Percentiles rank a stretch among this genome's conserved stretches.
phyloP scores from a whole-genome alignment of 2,113 vertebrate species.

The Damaliscus lunatus region DNA sequence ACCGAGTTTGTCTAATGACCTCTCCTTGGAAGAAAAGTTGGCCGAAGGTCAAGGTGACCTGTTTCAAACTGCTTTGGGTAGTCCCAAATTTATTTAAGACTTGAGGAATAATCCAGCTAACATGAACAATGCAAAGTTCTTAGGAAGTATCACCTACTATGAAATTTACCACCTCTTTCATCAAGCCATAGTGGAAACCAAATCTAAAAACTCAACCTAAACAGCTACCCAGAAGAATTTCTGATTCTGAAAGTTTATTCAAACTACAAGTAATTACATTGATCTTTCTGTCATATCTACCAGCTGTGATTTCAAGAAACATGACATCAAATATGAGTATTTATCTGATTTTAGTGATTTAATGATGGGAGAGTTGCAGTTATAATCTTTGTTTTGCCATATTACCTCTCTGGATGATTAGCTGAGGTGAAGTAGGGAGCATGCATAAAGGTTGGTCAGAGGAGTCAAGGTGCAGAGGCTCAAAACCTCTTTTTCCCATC shows the following conservation, averaged over 20 bases:
- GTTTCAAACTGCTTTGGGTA: background rate
- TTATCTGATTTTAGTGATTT: background rate
- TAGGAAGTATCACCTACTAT: background rate
- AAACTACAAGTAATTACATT: background rate
- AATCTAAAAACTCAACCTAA: background rate
- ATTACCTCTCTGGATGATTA: background rate
- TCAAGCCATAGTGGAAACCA: background rate
- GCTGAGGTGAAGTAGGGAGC: background rate
- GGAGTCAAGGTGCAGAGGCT: background rate
- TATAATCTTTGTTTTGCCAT: background rate
- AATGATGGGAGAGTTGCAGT: background rate
- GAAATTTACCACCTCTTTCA: background rate
- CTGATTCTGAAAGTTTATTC: background rate
- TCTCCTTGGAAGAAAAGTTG: background rate
- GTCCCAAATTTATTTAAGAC: background rate
- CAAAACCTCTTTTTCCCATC: background rate
- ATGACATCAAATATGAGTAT: background rate
- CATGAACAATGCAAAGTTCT: background rate
- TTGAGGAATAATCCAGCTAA: constrained; percentile 17
- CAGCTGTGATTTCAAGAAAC: background rate
- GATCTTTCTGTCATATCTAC: background rate
- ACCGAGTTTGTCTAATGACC: background rate
- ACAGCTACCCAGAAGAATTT: background rate
- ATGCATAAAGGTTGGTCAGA: background rate
- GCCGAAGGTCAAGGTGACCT: constrained; percentile 8